Evolutionary conservation across 23 tunicate species (phyloP).

Genomic region (Oikopleura albicans): DNA sequence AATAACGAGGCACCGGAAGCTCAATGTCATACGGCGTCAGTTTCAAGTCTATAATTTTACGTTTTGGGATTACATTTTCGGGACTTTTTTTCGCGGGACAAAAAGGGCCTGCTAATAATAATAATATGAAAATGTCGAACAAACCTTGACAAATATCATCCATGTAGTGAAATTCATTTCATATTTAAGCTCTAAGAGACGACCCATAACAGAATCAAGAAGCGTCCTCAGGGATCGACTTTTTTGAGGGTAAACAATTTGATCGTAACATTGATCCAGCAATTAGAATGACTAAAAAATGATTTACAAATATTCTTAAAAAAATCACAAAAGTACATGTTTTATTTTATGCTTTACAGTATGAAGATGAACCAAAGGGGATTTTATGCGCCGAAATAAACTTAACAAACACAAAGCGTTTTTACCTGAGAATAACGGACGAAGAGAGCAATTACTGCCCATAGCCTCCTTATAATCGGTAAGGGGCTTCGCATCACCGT

Average conservation of each 20-base stretch:
- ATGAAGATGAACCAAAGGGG: too few species aligned
- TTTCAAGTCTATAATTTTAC: too few species aligned
- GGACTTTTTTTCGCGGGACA: too few species aligned
- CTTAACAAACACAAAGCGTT: too few species aligned
- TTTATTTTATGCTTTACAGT: too few species aligned
- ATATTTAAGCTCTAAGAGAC: slow-evolving; percentile 73
- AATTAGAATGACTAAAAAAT: background rate
- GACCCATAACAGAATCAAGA: slow-evolving; percentile 78
- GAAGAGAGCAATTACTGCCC: background rate
- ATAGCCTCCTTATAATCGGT: background rate
- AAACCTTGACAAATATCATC: slow-evolving; percentile 77
- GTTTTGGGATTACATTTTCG: too few species aligned
- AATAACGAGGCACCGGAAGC: slow-evolving; percentile 85
- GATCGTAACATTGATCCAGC: background rate
- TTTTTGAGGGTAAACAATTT: slow-evolving; percentile 98
- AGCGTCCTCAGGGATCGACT: slow-evolving; percentile 48
- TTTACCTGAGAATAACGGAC: slow-evolving; percentile 11
- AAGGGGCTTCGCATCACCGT: background rate
- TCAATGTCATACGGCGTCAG: slow-evolving; percentile 35
- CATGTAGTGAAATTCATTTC: slow-evolving; percentile 93
- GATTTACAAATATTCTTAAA: too few species aligned
- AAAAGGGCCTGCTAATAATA: too few species aligned
- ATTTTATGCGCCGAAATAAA: too few species aligned
- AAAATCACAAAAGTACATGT: too few species aligned
- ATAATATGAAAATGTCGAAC: too few species aligned